Evolutionary conservation across 53 echinoderm and acorn worm species (phyloP), one percentile per base, ranked within the genome.

Genomic region (Paelopatides confundens): DNA sequence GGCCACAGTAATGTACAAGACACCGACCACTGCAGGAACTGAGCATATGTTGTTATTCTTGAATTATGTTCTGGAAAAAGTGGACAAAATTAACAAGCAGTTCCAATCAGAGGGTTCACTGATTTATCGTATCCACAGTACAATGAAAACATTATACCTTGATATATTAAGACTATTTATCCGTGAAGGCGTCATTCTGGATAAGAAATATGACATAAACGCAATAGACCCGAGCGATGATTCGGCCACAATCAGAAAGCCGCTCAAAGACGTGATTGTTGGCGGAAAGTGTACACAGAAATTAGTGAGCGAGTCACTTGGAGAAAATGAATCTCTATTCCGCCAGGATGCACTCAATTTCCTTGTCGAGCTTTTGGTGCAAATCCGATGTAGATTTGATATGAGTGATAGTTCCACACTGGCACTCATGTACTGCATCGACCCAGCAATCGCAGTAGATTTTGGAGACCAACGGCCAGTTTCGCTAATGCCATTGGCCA

Each of bases 31-130:
- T 54, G 30, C 81, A 30, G 81, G 81, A 51, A 81, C 81, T 11
- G 34, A 54, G 53, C 62, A 81, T 21, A 79, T 79, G 66, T 24
- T 79, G 27, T 52, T 79, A 49, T 79, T 79, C 29, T 32, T 79
- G 9, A 79, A 79, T 15, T 79, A 79, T 52, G 18, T 79, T 79
- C 53, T 81, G 81, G 54, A 81, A 7, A 54, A 52, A 51, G 81
- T 52, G 31, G 66, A 65, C 31, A 2, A 5, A 27, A 81, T 81
- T 49, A 81, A 81, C 34, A 33, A 18, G 12, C 33, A 31, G 9
- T 81, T 81, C 50, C 81, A 33, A 29, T 48, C 81, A 5, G 54
- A 81, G 28, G 3, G 81, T 31, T 23, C 50, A 81, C 34, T 51
- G 32, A 54, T 52, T 17, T 52, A 21, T 58, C 50, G 32, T 24